A percentile compares a stretch with the other conserved stretches of the same genome.
Evolutionary conservation across 2,888 invertebrate genomes (phyloP).

Genomic region (Netelia melanura): DNA sequence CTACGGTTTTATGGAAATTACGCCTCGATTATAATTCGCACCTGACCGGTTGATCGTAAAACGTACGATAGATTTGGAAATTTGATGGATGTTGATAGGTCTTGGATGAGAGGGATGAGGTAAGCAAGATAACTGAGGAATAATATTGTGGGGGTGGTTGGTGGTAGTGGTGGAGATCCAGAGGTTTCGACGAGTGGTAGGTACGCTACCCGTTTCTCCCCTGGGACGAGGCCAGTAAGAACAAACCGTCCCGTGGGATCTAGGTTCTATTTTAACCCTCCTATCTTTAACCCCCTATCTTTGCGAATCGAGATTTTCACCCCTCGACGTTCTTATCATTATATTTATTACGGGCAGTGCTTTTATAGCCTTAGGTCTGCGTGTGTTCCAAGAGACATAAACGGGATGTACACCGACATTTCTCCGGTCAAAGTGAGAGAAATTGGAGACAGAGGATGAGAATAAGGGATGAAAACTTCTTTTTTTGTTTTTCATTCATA

Average conservation of each 20-base stretch:
- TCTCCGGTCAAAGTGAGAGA: too few relatives aligned
- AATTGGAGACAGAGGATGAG: too few relatives aligned
- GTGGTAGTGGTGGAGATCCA: slow-evolving; percentile 3
- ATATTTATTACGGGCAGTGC: not conserved
- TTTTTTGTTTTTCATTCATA: too few relatives aligned
- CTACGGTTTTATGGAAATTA: not conserved
- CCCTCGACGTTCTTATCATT: slow-evolving; percentile 8
- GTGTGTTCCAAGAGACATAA: too few relatives aligned
- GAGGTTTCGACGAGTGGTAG: slow-evolving; percentile 26
- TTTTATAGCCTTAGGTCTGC: not conserved
- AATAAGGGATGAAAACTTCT: too few relatives aligned
- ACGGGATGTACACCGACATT: too few relatives aligned
- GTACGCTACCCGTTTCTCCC: slow-evolving; percentile 75
- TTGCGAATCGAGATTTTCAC: slow-evolving; percentile 39
- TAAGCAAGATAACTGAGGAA: not conserved
- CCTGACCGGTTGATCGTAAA: too few relatives aligned
- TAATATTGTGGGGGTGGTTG: slow-evolving; percentile 56
- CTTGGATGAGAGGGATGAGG: slow-evolving; percentile 63
- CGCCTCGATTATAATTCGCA: too few relatives aligned
- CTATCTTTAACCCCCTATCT: slow-evolving; percentile 46
- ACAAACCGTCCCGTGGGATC: slow-evolving; percentile 81
- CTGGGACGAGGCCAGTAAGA: slow-evolving; percentile 78
- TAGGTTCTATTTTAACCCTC: slow-evolving; percentile 51
- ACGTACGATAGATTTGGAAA: too few relatives aligned
- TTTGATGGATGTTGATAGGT: slow-evolving; percentile 5